Base-by-base conservation (phyloP, 2,113 vertebrate genomes). In the Toxostoma redivivum region DNA sequence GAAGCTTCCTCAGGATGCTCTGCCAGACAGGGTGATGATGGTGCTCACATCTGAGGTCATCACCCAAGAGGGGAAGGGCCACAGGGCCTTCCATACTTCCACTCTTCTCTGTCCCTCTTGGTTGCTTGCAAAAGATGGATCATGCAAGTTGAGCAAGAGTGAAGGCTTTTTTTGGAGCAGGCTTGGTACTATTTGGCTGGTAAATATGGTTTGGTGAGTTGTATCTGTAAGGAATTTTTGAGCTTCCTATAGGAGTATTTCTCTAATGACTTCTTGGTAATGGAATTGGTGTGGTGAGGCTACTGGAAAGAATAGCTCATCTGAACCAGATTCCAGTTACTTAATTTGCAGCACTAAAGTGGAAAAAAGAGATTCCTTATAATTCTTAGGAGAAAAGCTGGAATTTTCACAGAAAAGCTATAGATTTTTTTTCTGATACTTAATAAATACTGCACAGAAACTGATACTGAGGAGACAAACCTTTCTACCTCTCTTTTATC, bases 401-500 rank as follows among this genome's bases (percentile, higher is more conserved):
- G 15, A 33, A 44, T 94, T 95, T 92, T 95, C 60, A 77, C 85
- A 0, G 7, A 86, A 92, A 95, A 66, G 4, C 27, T 54, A 48
- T 44, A 40, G 66, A 35, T 73, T 72, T 82, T 84, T 90, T 92
- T 90, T n/a, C 64, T 74, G 67, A 73, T 88, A 71, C 44, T 88
- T 73, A 70, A 60, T 86, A 93, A 94, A 65, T 81, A 92, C 94
- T 90, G 81, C 93, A 94, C 92, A 95, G 61, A 92, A 93, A 81
- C 54, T 58, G 9, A 86, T 70, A 62, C 16, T 80, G 93, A 85
- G 85, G 92, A 69, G 74, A 94, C 94, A 96, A 97, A 90, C 60
- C 60, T 94, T 95, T 86, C 92, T 97, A 93, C 94, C 95, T 96
- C 95, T 95, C 91, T 90, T 90, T 93, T 90, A 77, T 81, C 85